Percentiles rank a stretch among this genome's conserved stretches.
Evolutionary conservation across 1,140 invertebrate species (phyloP).

Genomic region (Diabrotica undecimpunctata): DNA sequence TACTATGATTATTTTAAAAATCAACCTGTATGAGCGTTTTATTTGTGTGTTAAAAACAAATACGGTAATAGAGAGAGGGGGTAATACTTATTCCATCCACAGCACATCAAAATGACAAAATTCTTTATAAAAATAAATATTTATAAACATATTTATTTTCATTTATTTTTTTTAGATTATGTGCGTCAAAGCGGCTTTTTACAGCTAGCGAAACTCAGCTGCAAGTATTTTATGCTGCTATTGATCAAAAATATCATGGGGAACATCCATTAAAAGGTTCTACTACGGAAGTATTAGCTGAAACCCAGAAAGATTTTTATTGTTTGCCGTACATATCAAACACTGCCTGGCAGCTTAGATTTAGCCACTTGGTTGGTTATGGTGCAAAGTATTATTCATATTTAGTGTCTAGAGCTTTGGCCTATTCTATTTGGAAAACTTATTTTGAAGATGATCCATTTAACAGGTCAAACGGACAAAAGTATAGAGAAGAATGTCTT

Average conservation of each 20-base stretch:
- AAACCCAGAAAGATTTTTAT: slow-evolving; percentile 82
- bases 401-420: slow-evolving; percentile 88
- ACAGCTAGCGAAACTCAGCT: slow-evolving; percentile 86
- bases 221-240: slow-evolving; percentile 82
- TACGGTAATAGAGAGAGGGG: no score
- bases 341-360: slow-evolving; percentile 94
- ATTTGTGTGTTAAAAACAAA: no score
- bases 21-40: no score
- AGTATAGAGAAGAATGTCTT: slow-evolving; percentile 73
- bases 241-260: slow-evolving; percentile 89
- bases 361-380: slow-evolving; percentile 95
- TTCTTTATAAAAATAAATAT: no score
- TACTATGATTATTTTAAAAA: no score
- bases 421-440: slow-evolving; percentile 89
- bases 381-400: slow-evolving; percentile 99
- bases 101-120: no score
- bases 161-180: slow-evolving; percentile 51
- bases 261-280: slow-evolving; percentile 51
- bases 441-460: slow-evolving; percentile 85
- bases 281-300: slow-evolving; percentile 77
- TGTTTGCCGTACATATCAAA: slow-evolving; percentile 80
- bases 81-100: no score
- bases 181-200: slow-evolving; percentile 81
- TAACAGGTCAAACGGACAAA: slow-evolving; percentile 68
- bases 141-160: no score